Percentiles rank a stretch among this genome's conserved stretches.
Conservation (phyloP, 2,113 vertebrate genomes). For the Zosterops japonicus region DNA sequence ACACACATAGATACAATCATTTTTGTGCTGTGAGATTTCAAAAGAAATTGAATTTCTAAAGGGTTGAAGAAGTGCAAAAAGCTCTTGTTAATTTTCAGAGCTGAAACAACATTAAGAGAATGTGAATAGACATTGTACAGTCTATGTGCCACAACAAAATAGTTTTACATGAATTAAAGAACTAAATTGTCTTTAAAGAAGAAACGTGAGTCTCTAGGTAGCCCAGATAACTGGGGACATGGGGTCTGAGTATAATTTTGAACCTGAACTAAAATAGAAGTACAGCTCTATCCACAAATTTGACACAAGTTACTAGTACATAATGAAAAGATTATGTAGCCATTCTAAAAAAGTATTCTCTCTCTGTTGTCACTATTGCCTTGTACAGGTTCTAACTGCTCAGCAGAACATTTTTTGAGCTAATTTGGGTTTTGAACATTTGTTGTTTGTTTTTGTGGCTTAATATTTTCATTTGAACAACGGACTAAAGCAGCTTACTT, state of each 20-base stretch:
- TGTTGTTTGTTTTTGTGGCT: not conserved
- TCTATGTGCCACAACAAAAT: not conserved
- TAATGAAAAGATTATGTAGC: not conserved
- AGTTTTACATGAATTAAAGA: not conserved
- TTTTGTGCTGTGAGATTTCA: not conserved
- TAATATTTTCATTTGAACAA: not conserved
- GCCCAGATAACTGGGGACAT: not conserved
- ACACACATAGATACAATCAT: not conserved
- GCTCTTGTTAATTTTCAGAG: not conserved
- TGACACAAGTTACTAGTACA: not conserved
- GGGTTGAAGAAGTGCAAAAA: not conserved
- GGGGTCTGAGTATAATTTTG: not conserved
- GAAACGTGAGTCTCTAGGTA: not conserved
- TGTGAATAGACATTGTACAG: not conserved
- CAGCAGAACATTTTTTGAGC: not conserved
- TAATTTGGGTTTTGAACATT: not conserved
- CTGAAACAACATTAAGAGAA: not conserved
- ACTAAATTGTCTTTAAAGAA: not conserved
- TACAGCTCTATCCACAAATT: not conserved
- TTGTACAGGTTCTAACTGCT: not conserved
- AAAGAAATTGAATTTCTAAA: not conserved
- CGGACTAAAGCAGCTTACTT: not conserved
- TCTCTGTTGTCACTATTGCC: not conserved
- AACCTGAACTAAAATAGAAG: not conserved
- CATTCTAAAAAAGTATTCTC: not conserved